These are phyloP conservation scores for Dryomyza anilis DNA, from an alignment of 2,888 invertebrate genomes.

Conservation along the genomic window DNA sequence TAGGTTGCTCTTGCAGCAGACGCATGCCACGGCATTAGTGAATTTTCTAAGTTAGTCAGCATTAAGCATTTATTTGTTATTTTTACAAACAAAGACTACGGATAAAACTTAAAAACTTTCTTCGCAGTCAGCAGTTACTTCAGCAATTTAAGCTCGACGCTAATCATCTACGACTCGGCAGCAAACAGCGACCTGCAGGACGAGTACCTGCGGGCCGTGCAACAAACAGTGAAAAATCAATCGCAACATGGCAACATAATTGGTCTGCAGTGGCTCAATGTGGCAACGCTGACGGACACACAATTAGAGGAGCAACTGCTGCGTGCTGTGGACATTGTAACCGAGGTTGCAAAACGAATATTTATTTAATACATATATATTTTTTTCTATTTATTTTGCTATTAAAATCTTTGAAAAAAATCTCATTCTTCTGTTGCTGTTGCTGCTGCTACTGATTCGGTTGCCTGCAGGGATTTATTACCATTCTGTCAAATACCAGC, in stretches of 20 bases:
- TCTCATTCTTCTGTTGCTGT: constrained; percentile 13
- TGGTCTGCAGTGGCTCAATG: constrained; percentile 54
- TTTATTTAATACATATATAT: neutral
- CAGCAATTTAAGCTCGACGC: constrained; percentile 46
- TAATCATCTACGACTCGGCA: constrained; percentile 49
- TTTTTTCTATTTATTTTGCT: neutral
- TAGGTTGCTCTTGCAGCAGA: constrained; percentile 35
- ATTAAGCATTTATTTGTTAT: too few species aligned
- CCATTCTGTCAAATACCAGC: constrained; percentile 48
- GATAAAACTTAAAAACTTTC: too few species aligned
- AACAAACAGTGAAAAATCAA: constrained; percentile 41
- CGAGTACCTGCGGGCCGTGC: constrained; percentile 48
- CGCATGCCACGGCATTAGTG: constrained; percentile 41
- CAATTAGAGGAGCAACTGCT: constrained; percentile 44
- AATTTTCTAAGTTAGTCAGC: constrained; percentile 41
- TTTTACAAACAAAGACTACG: too few species aligned
- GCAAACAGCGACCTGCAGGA: constrained; percentile 34
- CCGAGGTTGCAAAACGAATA: constrained; percentile 43
- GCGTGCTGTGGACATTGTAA: constrained; percentile 47
- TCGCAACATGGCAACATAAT: constrained; percentile 33
- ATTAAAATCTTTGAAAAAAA: too few species aligned
- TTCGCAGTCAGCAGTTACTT: constrained; percentile 53
- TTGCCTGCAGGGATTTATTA: constrained; percentile 57
- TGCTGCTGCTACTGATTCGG: constrained; percentile 1
- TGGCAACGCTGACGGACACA: constrained; percentile 38